Conservation (phyloP, 2,113 vertebrate genomes). For the Anolis carolinensis region DNA sequence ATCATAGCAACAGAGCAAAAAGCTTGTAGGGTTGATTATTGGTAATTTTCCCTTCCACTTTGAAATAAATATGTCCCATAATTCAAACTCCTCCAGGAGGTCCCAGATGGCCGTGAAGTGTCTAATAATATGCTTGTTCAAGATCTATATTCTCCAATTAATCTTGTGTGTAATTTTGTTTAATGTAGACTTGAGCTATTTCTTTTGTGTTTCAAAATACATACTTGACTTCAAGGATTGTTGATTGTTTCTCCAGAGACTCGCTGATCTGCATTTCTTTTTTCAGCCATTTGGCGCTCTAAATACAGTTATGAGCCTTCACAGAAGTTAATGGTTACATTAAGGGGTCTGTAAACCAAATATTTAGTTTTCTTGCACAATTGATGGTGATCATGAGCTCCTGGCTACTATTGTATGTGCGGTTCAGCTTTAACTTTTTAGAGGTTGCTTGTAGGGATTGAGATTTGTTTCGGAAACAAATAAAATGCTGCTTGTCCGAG, state of each 20-base stretch:
- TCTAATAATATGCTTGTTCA: too few relatives aligned
- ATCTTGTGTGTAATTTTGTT: too few relatives aligned
- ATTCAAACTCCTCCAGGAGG: too few relatives aligned
- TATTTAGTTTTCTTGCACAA: slow-evolving; percentile 86
- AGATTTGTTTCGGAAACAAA: background rate
- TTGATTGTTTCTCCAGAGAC: slow-evolving; percentile 10
- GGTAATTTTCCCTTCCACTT: too few relatives aligned
- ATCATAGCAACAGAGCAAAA: too few relatives aligned
- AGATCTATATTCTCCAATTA: too few relatives aligned
- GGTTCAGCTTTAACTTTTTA: slow-evolving; percentile 55
- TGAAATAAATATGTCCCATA: too few relatives aligned
- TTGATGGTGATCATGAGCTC: slow-evolving; percentile 51
- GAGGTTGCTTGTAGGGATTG: slow-evolving; percentile 35
- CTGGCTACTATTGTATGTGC: slow-evolving; percentile 50
- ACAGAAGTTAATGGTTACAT: slow-evolving; percentile 86
- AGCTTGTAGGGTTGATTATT: too few relatives aligned
- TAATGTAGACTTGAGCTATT: too few relatives aligned
- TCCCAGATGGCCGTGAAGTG: too few relatives aligned
- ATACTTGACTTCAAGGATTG: background rate
- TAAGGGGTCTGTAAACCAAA: slow-evolving; percentile 76
- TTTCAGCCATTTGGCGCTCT: slow-evolving; percentile 41
- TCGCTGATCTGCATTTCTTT: slow-evolving; percentile 27
- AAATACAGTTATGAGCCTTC: slow-evolving; percentile 58
- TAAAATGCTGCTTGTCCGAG: background rate
- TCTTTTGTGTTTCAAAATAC: background rate